Evolutionary conservation across 2,113 vertebrate genomes (phyloP).

Genomic region (Piprites chloris): DNA sequence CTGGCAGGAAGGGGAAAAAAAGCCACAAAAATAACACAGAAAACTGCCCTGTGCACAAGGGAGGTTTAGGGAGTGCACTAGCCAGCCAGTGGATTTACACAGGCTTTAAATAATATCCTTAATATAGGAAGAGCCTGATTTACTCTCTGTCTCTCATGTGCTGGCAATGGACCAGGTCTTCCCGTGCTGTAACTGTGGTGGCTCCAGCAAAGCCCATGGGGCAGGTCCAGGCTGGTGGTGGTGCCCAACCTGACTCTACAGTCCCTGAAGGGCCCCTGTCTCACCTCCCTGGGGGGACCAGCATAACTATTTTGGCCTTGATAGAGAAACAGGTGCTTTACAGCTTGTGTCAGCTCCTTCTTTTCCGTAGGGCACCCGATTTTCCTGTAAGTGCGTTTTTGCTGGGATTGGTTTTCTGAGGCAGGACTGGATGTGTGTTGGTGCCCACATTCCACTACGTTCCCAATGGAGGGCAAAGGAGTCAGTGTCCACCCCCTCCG

Average conservation of each 20-base stretch:
- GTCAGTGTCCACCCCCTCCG: neutral
- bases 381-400: neutral
- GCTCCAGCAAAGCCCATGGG: neutral
- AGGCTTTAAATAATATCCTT: slow-evolving; percentile 23
- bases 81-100: neutral
- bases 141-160: neutral
- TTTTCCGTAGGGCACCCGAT: neutral
- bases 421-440: neutral
- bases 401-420: neutral
- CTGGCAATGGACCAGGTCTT: neutral
- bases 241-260: neutral
- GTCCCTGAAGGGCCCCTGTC: neutral
- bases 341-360: neutral
- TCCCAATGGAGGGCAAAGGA: neutral
- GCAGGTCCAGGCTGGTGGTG: neutral
- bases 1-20: neutral
- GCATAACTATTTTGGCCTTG: neutral
- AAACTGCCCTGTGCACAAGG: neutral
- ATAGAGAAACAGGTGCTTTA: neutral
- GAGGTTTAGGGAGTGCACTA: neutral
- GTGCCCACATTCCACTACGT: rapidly evolving
- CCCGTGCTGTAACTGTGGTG: neutral
- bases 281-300: neutral
- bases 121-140: neutral
- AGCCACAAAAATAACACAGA: neutral